These are phyloP conservation scores for Colletes gigas DNA, from an alignment of 1,140 invertebrate species.

Conservation along the genomic window DNA sequence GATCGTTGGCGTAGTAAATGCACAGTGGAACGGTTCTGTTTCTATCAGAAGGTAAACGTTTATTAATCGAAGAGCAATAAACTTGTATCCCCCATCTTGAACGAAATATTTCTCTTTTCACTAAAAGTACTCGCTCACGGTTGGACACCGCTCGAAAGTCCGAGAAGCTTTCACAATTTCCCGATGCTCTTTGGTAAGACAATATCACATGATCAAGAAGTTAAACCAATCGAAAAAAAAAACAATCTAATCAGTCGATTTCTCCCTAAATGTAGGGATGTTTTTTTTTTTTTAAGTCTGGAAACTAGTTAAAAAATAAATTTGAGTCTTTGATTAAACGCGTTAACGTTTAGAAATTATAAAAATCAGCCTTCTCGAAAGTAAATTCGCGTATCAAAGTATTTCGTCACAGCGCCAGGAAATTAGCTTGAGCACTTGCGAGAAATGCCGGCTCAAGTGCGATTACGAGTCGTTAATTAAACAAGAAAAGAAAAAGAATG, in stretches of 20 bases:
- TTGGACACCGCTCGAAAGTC: conserved; percentile 34
- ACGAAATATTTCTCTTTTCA: neutral
- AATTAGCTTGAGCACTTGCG: conserved; percentile 69
- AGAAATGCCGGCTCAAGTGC: conserved; percentile 52
- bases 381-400: conserved; percentile 77
- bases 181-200: conserved; percentile 81
- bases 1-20: conserved; percentile 1
- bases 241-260: conserved; percentile 77
- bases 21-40: neutral
- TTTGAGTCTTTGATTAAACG: conserved; percentile 74
- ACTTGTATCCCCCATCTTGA: neutral
- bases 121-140: neutral
- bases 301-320: conserved; percentile 73
- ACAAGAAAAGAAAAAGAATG: neutral
- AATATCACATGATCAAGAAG: conserved; percentile 80
- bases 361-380: conserved; percentile 80
- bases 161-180: conserved; percentile 70
- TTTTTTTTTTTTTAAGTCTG: conserved; percentile 48
- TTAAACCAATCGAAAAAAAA: conserved; percentile 75
- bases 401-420: conserved; percentile 78
- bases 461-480: conserved; percentile 11
- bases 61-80: neutral
- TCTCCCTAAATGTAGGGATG: conserved; percentile 68
- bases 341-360: conserved; percentile 73
- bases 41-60: neutral